Evolutionary conservation across 2,888 invertebrate genomes (phyloP).

Genomic region (Drosophila maculinotata): DNA sequence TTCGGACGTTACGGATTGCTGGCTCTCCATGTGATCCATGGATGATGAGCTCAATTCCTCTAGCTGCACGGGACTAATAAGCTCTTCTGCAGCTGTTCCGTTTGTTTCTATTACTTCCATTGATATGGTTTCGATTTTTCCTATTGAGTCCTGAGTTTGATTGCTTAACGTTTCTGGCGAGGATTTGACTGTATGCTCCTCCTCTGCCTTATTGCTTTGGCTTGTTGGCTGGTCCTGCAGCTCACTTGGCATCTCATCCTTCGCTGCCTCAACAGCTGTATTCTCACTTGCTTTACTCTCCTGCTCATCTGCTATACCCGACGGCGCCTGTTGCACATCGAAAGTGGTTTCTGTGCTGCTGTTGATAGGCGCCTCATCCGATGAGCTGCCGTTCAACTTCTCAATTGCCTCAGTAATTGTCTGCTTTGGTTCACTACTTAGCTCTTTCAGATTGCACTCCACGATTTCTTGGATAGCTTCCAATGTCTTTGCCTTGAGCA

Average conservation of each 20-base stretch:
- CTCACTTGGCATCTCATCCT: neutral
- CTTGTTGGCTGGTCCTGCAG: neutral
- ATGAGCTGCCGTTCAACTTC: neutral
- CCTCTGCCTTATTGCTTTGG: neutral
- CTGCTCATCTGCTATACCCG: neutral
- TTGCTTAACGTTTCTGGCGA: neutral
- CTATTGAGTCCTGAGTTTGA: neutral
- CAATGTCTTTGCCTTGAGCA: neutral
- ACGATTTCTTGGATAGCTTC: neutral
- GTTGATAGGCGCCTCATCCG: neutral
- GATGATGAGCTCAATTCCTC: constrained; percentile 65
- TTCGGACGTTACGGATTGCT: constrained; percentile 10
- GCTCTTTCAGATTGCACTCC: too few relatives aligned
- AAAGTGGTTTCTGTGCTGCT: neutral
- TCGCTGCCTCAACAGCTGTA: neutral
- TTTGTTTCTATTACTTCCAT: neutral
- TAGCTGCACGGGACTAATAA: constrained; percentile 42
- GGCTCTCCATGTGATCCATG: constrained; percentile 25
- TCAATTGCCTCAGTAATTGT: neutral
- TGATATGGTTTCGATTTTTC: constrained; percentile 6
- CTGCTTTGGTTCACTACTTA: neutral
- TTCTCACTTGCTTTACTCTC: neutral
- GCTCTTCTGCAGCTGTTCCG: neutral
- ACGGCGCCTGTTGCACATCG: neutral
- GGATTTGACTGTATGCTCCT: neutral